phyloP scores from a whole-genome alignment of 2,797 vertebrate species.

The Margarornis squamiger region DNA sequence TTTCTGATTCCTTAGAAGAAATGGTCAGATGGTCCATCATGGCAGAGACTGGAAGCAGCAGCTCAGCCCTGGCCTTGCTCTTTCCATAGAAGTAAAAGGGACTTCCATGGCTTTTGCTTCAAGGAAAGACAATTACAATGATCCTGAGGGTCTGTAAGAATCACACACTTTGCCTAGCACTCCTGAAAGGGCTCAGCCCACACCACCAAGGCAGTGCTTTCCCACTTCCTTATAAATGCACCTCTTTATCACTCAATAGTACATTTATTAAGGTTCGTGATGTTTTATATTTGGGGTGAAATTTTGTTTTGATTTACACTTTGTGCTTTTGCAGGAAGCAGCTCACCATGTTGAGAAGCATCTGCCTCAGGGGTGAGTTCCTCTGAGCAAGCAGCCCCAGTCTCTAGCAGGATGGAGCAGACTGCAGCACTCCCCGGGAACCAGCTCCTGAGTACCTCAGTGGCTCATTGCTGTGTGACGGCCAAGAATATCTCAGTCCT shows the following conservation, averaged over 20 bases:
- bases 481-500: neutral
- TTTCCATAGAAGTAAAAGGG: neutral
- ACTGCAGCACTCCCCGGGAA: neutral
- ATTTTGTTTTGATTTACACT: neutral
- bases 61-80: neutral
- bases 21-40: fast-evolving
- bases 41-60: neutral
- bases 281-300: neutral
- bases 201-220: fast-evolving
- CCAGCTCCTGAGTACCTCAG: neutral
- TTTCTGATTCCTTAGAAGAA: neutral
- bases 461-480: neutral
- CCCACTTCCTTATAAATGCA: neutral
- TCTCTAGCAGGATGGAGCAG: neutral
- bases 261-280: neutral
- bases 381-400: fast-evolving
- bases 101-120: neutral
- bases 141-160: neutral
- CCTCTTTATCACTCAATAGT: fast-evolving
- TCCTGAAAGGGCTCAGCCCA: neutral
- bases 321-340: neutral
- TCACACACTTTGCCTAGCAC: neutral
- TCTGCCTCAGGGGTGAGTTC: neutral
- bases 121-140: neutral
- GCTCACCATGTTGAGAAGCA: neutral